Conservation (phyloP, 2,113 vertebrate species). For the Climacteris rufus region DNA sequence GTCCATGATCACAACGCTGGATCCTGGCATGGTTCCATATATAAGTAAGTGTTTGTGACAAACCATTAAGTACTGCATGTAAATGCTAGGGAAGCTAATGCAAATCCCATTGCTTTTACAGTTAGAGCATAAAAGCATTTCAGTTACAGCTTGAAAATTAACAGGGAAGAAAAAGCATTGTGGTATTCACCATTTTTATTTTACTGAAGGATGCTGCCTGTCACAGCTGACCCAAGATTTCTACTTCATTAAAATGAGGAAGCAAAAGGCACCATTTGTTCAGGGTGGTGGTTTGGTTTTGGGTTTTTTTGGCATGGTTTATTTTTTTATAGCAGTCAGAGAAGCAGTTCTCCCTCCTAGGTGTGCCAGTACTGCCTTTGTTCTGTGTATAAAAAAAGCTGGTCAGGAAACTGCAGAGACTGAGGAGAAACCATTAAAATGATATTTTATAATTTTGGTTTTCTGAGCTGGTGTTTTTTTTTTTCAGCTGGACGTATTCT, state of each 20-base stretch:
- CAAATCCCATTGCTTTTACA: background rate
- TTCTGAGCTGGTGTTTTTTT: background rate
- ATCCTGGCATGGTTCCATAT: conserved; percentile 97
- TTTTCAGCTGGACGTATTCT: background rate
- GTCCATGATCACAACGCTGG: conserved; percentile 96
- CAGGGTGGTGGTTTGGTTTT: background rate
- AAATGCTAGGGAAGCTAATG: background rate
- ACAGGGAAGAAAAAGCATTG: background rate
- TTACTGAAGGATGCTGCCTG: background rate
- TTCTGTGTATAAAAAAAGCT: background rate
- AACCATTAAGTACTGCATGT: background rate
- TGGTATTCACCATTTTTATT: background rate
- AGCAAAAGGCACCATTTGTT: background rate
- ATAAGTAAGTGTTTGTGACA: conserved; percentile 84
- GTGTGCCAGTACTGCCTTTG: background rate
- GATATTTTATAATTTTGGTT: background rate
- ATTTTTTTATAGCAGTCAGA: background rate
- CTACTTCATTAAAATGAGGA: background rate
- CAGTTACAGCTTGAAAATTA: background rate
- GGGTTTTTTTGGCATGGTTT: accelerated
- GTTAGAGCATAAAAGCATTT: background rate
- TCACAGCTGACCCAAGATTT: background rate
- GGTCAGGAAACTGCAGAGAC: background rate
- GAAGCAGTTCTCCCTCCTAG: background rate
- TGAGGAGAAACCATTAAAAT: background rate